Percentiles rank a stretch among this genome's conserved stretches.
These are phyloP conservation scores for Takifugu ocellatus DNA, from an alignment of 2,797 vertebrate species.

Conservation along the genomic window DNA sequence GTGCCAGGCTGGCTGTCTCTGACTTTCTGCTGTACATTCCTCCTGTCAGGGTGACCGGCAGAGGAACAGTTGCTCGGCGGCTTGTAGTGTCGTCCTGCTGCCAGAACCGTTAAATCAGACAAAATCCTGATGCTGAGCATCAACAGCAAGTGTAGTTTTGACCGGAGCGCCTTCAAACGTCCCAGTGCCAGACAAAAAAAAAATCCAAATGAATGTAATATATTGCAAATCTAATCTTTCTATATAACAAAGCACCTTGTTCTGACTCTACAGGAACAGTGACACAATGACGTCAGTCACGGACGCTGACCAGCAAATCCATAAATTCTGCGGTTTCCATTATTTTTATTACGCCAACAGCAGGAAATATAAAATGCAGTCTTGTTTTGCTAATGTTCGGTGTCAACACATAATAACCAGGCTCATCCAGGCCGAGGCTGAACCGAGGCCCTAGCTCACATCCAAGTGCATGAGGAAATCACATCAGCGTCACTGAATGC, in stretches of 20 bases:
- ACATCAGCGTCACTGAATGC: constrained; percentile 60
- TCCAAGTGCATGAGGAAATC: constrained; percentile 54
- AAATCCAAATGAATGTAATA: no score
- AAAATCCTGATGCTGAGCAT: no score
- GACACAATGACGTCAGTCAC: no score
- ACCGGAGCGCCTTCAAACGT: no score
- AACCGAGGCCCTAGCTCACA: constrained; percentile 37
- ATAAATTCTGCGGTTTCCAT: background rate
- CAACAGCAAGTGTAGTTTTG: no score
- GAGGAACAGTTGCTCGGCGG: constrained; percentile 1
- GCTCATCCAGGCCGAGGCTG: constrained; percentile 30
- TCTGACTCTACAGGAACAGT: no score
- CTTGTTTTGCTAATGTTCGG: constrained; percentile 16
- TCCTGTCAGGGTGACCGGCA: constrained; percentile 16
- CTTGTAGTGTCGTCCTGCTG: background rate
- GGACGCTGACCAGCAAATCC: background rate
- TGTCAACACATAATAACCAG: background rate
- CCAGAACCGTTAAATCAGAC: constrained; percentile 10
- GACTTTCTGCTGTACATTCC: constrained; percentile 32
- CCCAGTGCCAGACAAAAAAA: no score
- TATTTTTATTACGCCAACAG: background rate
- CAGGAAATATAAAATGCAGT: constrained; percentile 8
- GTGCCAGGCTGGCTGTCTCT: constrained; percentile 35
- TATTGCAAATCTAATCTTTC: no score
- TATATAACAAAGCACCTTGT: no score